phyloP scores from a whole-genome alignment of 1,140 invertebrate species.

The Eupristina koningsbergeri region DNA sequence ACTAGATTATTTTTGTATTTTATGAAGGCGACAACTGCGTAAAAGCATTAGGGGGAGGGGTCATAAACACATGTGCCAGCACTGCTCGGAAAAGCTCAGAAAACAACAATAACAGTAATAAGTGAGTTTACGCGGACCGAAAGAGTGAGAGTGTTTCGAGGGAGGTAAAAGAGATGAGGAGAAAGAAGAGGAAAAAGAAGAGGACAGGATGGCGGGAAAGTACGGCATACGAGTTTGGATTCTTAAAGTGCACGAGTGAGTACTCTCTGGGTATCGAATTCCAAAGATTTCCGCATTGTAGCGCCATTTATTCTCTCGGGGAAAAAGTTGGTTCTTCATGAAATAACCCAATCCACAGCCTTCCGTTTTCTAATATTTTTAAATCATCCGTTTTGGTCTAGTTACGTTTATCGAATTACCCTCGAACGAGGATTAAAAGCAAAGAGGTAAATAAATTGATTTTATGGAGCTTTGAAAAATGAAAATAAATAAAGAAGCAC shows the following conservation, averaged over 20 bases:
- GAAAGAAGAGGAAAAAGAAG: background rate
- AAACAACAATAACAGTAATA: conserved; percentile 26
- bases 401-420: background rate
- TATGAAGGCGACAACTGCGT: too few species aligned
- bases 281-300: conserved; percentile 54
- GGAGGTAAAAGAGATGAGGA: background rate
- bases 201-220: conserved; percentile 24
- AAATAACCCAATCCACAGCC: background rate
- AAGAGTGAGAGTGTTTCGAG: conserved; percentile 17
- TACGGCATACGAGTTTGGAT: conserved; percentile 43
- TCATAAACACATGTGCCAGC: conserved; percentile 18
- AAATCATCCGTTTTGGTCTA: background rate
- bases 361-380: background rate
- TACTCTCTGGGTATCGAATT: conserved; percentile 50
- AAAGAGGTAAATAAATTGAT: too few species aligned
- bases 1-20: background rate
- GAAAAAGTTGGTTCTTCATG: background rate
- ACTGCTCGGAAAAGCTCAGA: background rate
- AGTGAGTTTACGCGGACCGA: background rate
- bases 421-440: too few species aligned
- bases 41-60: background rate
- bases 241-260: background rate
- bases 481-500: too few species aligned
- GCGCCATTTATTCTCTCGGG: conserved; percentile 32
- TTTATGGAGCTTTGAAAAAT: too few species aligned